These are phyloP conservation scores for Drosophila parabipectinata DNA, from an alignment of 1,140 invertebrate species.

Conservation along the genomic window DNA sequence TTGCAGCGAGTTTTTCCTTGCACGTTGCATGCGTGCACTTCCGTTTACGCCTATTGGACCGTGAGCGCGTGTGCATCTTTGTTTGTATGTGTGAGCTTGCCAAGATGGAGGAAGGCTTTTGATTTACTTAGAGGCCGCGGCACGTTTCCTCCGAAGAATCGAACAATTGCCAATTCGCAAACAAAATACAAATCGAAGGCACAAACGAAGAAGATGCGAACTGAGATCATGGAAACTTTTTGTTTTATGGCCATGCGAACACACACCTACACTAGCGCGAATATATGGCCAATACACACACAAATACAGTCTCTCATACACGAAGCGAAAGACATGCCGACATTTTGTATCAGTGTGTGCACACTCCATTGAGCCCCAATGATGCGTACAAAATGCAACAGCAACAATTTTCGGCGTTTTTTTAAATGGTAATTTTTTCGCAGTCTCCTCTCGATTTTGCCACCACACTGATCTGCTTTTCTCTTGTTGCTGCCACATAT, in stretches of 20 bases:
- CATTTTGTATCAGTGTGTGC: conserved; percentile 81
- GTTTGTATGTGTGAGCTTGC: conserved; percentile 1
- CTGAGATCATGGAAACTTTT: conserved; percentile 64
- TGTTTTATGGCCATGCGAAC: conserved; percentile 46
- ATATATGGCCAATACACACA: conserved; percentile 3
- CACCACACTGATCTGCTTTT: conserved; percentile 11
- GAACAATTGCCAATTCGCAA: conserved; percentile 72
- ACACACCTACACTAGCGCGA: conserved; percentile 14
- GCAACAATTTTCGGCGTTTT: conserved; percentile 76
- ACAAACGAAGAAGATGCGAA: conserved; percentile 44
- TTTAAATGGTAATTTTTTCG: conserved; percentile 76
- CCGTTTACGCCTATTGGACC: conserved; percentile 76
- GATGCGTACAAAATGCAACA: conserved; percentile 82
- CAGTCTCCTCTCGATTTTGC: conserved; percentile 22
- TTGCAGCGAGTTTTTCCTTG: conserved; percentile 34
- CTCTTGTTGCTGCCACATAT: conserved; percentile 39
- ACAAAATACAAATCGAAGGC: conserved; percentile 58
- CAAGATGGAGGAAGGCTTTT: conserved; percentile 46
- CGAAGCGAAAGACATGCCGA: conserved; percentile 45
- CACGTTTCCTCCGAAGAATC: conserved; percentile 61
- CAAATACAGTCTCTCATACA: conserved; percentile 4
- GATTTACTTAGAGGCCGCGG: conserved; percentile 70
- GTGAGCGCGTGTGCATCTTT: conserved; percentile 8
- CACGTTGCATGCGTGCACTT: conserved; percentile 73
- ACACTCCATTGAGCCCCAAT: conserved; percentile 82